Conservation (phyloP, 2,113 vertebrate species). For the Dermatemys mawii region DNA sequence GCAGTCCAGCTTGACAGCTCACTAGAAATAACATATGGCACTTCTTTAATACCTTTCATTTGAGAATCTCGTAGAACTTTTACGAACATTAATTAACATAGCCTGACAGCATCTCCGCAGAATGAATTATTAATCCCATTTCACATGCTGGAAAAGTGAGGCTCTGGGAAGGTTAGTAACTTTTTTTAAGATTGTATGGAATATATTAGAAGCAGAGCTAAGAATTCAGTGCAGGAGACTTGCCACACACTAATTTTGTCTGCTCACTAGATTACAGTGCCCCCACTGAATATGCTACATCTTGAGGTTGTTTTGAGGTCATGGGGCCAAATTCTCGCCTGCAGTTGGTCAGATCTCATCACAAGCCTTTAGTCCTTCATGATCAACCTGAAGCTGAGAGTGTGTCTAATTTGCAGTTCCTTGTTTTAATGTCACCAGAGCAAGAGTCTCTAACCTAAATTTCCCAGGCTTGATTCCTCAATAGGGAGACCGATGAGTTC, state of each 20-base stretch:
- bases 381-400: neutral
- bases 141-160: neutral
- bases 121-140: neutral
- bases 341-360: neutral
- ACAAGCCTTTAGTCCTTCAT: neutral
- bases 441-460: neutral
- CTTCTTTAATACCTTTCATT: neutral
- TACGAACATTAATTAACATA: neutral
- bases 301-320: neutral
- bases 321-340: neutral
- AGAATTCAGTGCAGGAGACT: neutral
- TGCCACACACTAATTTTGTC: rapidly evolving
- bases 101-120: neutral
- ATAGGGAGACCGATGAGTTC: neutral
- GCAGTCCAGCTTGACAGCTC: neutral
- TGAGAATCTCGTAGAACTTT: rapidly evolving
- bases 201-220: neutral
- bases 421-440: neutral
- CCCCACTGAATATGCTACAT: neutral
- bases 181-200: constrained; percentile 11
- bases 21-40: neutral
- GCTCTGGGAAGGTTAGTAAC: neutral
- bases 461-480: neutral
- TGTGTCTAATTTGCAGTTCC: neutral
- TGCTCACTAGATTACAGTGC: neutral